Evolutionary conservation across 2,888 invertebrate species (phyloP), one percentile per base, ranked within the genome.

Genomic region (Acleris laterana): DNA sequence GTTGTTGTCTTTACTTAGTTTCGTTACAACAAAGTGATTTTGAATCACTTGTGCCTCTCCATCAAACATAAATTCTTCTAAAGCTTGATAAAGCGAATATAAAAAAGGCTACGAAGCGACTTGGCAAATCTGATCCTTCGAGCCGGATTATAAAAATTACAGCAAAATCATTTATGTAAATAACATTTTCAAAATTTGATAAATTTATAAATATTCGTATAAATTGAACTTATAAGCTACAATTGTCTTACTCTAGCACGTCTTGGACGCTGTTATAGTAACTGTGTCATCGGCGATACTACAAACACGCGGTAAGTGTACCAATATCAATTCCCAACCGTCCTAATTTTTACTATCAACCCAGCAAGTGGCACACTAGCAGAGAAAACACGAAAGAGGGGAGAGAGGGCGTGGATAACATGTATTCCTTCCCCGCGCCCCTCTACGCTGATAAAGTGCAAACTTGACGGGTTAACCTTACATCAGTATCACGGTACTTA

Each of bases 261-360:
- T 88, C 89, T 89, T 84, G 74, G 89, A 89, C 89, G 88, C 78
- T 83, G 85, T 65, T 50, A 66, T 16, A 49, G 82, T 66, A 70
- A 20, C 68, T 67, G 7, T n/a, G 6, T 46, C n/a, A 17, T 17
- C 46, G n/a, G 17, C 7, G 46, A 46, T 46, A n/a, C 16, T 46
- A 16, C 17, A 46, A 38, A 13, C 13, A 17, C 46, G 46, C 46
- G 46, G 16, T 46, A 25, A n/a, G n/a, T n/a, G n/a, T 25, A n/a
- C 44, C 5, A 46, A 46, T n/a, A 46, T 17, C 32, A 32, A 9
- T n/a, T 46, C 17, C 17, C 5, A 46, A n/a, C 17, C 0, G 46
- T 46, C 1, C 17, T 46, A 38, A 38, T 38, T 1, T 38, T 38
- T 38, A 11, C 38, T 13, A 38, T 3, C 0, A 38, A 38, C 13